Evolutionary conservation across 2,797 vertebrate species (phyloP).

Genomic region (Garrulus glandarius): DNA sequence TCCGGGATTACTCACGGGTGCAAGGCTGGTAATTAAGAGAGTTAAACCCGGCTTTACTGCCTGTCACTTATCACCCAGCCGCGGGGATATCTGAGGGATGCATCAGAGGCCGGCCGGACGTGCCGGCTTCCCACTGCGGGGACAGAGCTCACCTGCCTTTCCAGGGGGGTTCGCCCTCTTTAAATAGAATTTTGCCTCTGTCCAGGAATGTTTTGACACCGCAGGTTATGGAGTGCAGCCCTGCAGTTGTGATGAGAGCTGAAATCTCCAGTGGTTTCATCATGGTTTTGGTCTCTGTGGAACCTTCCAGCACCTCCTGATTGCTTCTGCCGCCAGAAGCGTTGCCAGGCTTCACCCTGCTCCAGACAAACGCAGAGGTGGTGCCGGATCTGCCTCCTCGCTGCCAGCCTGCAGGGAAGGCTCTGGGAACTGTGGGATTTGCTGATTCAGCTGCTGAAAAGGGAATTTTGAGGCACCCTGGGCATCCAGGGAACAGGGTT

Average conservation of each 20-base stretch:
- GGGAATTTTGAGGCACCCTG: background rate
- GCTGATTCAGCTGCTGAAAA: background rate
- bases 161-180: background rate
- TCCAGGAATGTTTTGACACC: background rate
- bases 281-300: fast-evolving
- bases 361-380: fast-evolving
- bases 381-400: background rate
- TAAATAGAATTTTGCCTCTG: background rate
- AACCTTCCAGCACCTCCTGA: background rate
- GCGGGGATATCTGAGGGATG: background rate
- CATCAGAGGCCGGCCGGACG: conserved; percentile 43
- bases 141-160: conserved; percentile 2
- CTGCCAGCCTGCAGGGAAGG: background rate
- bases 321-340: background rate
- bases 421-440: background rate
- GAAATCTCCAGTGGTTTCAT: background rate
- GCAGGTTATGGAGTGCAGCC: fast-evolving
- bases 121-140: conserved; percentile 18
- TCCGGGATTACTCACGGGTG: conserved; percentile 66
- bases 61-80: conserved; percentile 8
- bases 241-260: background rate
- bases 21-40: conserved; percentile 55
- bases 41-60: conserved; percentile 64
- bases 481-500: background rate
- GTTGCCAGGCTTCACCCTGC: background rate